Evolutionary conservation across 2,888 invertebrate genomes (phyloP).

Genomic region (Empis livida): DNA sequence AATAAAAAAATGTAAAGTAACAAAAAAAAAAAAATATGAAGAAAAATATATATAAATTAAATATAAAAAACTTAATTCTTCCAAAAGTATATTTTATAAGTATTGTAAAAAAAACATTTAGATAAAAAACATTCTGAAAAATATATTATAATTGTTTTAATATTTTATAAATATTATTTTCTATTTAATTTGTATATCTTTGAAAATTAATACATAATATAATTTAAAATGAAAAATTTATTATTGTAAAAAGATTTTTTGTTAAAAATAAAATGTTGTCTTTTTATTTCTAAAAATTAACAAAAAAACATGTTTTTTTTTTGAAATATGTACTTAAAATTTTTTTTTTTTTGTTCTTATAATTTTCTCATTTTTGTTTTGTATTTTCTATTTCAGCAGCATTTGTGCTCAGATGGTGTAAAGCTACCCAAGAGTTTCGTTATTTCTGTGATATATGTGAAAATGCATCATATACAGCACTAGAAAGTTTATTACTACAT

Average conservation of each 20-base stretch:
- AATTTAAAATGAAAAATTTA: neutral
- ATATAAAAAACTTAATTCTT: no score
- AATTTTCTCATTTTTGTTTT: neutral
- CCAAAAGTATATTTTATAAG: no score
- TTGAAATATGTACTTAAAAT: neutral
- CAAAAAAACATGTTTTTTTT: neutral
- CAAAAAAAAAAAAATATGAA: no score
- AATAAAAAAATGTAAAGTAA: slow-evolving; percentile 31
- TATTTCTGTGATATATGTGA: slow-evolving; percentile 1
- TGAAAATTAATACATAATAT: neutral
- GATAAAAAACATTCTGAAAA: no score
- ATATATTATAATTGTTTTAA: no score
- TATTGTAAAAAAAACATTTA: no score
- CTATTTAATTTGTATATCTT: neutral
- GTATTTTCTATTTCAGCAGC: neutral
- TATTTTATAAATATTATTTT: neutral
- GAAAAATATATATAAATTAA: no score
- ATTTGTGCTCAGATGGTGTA: neutral
- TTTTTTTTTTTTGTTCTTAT: neutral
- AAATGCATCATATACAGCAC: neutral
- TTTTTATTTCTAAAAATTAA: neutral
- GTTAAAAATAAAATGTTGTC: neutral
- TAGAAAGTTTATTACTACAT: neutral
- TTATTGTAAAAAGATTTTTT: neutral
- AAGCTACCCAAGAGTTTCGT: neutral